phyloP scores from a whole-genome alignment of 2,113 vertebrate species.

The Syngnathoides biaculeatus region DNA sequence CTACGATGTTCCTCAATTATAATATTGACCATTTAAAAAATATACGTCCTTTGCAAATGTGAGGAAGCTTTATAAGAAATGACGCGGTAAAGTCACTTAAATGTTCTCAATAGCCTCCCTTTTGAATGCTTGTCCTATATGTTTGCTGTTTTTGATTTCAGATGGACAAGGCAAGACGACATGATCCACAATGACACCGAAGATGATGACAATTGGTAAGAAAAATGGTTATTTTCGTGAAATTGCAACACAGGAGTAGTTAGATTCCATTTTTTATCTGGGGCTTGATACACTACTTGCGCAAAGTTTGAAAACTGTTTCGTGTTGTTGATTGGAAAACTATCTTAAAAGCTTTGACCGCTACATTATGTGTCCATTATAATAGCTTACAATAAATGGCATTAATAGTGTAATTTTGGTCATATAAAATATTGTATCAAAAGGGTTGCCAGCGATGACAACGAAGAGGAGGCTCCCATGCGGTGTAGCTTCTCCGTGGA shows the following conservation, averaged over 20 bases:
- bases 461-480: constrained; percentile 65
- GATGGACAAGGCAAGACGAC: constrained; percentile 62
- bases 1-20: not conserved
- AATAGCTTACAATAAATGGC: not conserved
- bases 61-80: no score
- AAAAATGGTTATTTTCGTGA: not conserved
- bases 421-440: not conserved
- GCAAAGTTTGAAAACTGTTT: not conserved
- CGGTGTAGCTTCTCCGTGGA: constrained; percentile 76
- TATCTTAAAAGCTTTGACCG: not conserved
- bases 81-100: no score
- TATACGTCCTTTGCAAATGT: not conserved
- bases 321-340: not conserved
- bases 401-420: not conserved
- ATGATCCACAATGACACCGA: constrained; percentile 72
- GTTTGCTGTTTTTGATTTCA: constrained; percentile 12
- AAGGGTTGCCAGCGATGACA: constrained; percentile 52
- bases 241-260: not conserved
- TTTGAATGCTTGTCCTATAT: not conserved
- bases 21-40: not conserved
- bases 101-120: not conserved
- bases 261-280: not conserved
- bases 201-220: constrained; percentile 68
- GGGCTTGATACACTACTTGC: not conserved
- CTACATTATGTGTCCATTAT: not conserved